Evolutionary conservation across 2,113 vertebrate genomes (phyloP).

Genomic region (human): GRCh38 chr20:11407501-11408000

Average conservation of each 20-base stretch:
- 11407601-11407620: neutral
- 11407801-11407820: neutral
- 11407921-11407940: neutral
- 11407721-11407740: neutral
- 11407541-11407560: neutral
- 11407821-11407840: neutral
- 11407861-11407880: neutral
- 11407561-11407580: neutral
- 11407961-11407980: neutral
- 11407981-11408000: conserved; percentile 31
- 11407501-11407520: neutral
- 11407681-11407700: neutral
- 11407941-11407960: neutral
- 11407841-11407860: neutral
- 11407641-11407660: neutral
- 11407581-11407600: neutral
- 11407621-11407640: neutral
- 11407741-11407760: neutral
- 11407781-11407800: neutral
- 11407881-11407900: neutral
- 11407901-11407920: neutral
- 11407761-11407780: neutral
- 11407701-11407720: neutral
- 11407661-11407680: neutral
- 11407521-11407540: neutral